Evolutionary conservation across 2,888 invertebrate species (phyloP).

Genomic region (Eupithecia subumbrata): DNA sequence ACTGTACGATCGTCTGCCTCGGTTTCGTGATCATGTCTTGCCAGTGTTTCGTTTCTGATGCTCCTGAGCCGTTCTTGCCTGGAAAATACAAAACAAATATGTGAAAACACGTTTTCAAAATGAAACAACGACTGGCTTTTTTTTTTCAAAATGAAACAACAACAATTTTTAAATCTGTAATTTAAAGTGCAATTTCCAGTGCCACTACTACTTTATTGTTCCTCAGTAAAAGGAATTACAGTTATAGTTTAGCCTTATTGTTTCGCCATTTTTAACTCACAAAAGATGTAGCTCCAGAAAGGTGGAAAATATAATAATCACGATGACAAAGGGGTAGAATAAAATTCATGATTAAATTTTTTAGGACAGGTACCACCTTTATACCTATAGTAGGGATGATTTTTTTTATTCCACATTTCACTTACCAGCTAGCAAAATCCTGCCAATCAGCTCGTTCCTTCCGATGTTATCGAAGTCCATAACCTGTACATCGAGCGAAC

Average conservation of each 20-base stretch:
- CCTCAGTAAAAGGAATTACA: no score
- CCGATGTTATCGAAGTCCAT: constrained; percentile 99
- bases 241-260: no score
- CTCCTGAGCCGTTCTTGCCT: constrained; percentile 97
- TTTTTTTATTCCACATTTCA: neutral
- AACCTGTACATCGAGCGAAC: constrained; percentile 94
- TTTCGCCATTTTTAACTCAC: no score
- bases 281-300: neutral
- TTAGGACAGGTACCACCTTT: no score
- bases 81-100: constrained; percentile 54
- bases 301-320: neutral
- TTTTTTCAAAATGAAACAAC: neutral
- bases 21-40: constrained; percentile 99
- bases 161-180: neutral
- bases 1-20: constrained; percentile 96
- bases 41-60: constrained; percentile 98
- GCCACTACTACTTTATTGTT: neutral
- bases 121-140: neutral
- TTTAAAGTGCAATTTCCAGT: neutral
- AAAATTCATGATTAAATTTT: neutral
- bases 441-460: constrained; percentile 94
- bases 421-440: constrained; percentile 95
- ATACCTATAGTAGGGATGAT: neutral
- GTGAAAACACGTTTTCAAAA: constrained; percentile 3
- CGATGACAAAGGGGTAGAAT: neutral